phyloP scores from a whole-genome alignment of 2,113 vertebrate species.

The Crotophaga sulcirostris region DNA sequence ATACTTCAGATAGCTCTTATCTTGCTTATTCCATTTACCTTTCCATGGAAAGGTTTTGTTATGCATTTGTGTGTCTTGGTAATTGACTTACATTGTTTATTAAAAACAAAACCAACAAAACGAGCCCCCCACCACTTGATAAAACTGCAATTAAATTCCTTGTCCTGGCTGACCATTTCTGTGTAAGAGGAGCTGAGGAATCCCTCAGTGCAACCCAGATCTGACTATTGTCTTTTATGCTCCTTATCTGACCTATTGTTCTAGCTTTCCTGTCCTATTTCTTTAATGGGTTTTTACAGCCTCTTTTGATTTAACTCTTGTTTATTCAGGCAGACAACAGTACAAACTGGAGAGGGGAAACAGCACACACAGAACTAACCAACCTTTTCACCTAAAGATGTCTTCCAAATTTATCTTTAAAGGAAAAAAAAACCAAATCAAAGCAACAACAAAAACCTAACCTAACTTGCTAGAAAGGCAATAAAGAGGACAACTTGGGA shows the following conservation, averaged over 20 bases:
- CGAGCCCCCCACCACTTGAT: fast-evolving
- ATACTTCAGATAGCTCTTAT: background rate
- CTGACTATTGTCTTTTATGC: background rate
- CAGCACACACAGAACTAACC: background rate
- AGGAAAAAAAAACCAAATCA: too few relatives aligned
- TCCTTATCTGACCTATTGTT: conserved; percentile 24
- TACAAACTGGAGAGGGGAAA: background rate
- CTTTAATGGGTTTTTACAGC: background rate
- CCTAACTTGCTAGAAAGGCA: background rate
- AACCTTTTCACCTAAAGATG: background rate
- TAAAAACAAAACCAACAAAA: background rate
- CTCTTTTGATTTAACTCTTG: background rate
- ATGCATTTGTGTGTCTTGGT: background rate
- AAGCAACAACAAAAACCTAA: background rate
- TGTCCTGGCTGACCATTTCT: background rate
- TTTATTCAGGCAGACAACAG: background rate
- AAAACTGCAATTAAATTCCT: background rate
- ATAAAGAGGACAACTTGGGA: background rate
- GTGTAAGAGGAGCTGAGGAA: background rate
- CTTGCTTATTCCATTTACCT: background rate
- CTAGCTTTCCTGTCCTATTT: background rate
- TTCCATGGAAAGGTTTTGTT: background rate
- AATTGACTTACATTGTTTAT: background rate
- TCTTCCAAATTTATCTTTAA: background rate
- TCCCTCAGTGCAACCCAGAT: background rate